phyloP scores from a whole-genome alignment of 2,888 invertebrate genomes.

The Harpalus rufipes region DNA sequence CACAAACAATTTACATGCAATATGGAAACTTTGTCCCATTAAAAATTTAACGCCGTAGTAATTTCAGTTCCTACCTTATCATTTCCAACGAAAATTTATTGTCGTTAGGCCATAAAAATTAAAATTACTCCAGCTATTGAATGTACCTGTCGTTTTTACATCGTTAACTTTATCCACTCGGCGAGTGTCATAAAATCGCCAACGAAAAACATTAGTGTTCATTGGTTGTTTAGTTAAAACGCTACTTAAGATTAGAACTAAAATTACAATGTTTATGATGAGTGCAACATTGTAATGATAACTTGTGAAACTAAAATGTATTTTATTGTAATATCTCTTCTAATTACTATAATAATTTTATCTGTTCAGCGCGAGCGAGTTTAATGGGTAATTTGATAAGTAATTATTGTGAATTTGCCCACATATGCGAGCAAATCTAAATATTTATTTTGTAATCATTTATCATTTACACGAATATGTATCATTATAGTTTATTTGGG shows the following conservation, averaged over 20 bases:
- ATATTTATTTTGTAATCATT: background rate
- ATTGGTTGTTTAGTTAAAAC: background rate
- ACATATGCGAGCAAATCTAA: background rate
- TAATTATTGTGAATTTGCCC: background rate
- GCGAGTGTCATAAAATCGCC: background rate
- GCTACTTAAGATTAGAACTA: background rate
- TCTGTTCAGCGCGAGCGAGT: background rate
- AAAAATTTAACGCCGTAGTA: background rate
- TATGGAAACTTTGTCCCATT: background rate
- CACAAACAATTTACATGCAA: background rate
- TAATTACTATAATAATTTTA: conserved; percentile 19
- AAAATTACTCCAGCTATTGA: background rate
- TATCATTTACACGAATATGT: background rate
- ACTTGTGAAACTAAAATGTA: background rate
- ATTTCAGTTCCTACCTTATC: background rate
- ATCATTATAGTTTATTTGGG: background rate
- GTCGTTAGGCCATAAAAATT: background rate
- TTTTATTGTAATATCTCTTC: background rate
- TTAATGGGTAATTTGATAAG: conserved; percentile 16
- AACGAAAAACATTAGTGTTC: background rate
- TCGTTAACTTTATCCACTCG: background rate
- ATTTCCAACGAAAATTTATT: background rate
- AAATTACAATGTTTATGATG: background rate
- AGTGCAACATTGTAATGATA: background rate
- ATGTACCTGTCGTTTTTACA: background rate